Evolutionary conservation across 2,113 vertebrate species (phyloP).

Genomic region (Crocuta crocuta): DNA sequence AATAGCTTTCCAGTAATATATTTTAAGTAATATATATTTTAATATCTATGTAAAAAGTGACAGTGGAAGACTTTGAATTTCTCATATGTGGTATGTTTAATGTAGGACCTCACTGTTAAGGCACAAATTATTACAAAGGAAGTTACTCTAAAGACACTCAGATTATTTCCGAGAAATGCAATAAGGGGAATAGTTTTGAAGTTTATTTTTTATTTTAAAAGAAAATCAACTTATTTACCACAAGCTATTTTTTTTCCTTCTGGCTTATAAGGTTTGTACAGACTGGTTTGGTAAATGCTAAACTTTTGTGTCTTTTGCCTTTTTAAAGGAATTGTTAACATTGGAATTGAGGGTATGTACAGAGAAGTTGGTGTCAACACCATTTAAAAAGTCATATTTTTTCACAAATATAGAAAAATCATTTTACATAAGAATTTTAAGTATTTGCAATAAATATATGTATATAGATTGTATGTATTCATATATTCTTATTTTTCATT

Average conservation of each 20-base stretch:
- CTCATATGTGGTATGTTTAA: constrained; percentile 80
- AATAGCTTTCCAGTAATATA: constrained; percentile 91
- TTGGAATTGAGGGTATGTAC: constrained; percentile 89
- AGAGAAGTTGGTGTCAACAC: constrained; percentile 86
- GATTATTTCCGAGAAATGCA: constrained; percentile 82
- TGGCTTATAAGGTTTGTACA: constrained; percentile 81
- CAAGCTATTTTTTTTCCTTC: constrained; percentile 72
- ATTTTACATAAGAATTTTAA: constrained; percentile 92
- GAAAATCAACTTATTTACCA: constrained; percentile 81
- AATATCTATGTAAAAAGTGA: constrained; percentile 82
- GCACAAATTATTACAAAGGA: constrained; percentile 66
- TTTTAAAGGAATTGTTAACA: constrained; percentile 88
- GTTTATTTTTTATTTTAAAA: constrained; percentile 80
- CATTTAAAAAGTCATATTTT: constrained; percentile 91
- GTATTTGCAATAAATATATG: constrained; percentile 88
- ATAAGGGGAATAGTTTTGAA: constrained; percentile 84
- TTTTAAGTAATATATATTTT: constrained; percentile 93
- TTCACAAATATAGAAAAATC: constrained; percentile 90
- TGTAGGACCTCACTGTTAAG: constrained; percentile 71
- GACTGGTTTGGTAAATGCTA: constrained; percentile 77
- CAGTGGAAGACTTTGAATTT: constrained; percentile 75
- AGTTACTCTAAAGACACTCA: constrained; percentile 73
- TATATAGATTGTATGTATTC: constrained; percentile 91
- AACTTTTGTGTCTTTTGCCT: constrained; percentile 87
- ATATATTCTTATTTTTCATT: constrained; percentile 92